A percentile compares a stretch with the other conserved stretches of the same genome.
Conservation (phyloP, 2,797 vertebrate genomes). For the Phoxinus dragarum region DNA sequence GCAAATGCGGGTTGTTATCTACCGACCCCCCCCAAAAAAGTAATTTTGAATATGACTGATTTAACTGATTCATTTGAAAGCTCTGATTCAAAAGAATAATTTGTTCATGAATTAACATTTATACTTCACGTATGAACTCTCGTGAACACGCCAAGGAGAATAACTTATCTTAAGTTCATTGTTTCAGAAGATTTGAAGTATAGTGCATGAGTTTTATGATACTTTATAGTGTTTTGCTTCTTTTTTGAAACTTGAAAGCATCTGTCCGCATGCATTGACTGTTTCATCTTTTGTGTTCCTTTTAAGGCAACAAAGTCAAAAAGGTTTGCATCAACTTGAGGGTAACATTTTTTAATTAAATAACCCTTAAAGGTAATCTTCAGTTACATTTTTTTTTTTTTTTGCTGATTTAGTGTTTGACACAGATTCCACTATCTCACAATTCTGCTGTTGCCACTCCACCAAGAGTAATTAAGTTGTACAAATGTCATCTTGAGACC, state of each 20-base stretch:
- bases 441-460: not conserved
- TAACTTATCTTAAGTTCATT: not conserved
- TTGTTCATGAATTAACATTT: not conserved
- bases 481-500: conserved; percentile 32
- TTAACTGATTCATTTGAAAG: not conserved
- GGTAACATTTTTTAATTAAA: not conserved
- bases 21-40: not conserved
- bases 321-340: not conserved
- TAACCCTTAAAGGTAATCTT: not conserved
- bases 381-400: not conserved
- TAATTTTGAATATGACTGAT: not conserved
- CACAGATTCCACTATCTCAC: conserved; percentile 3
- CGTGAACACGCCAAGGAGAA: not conserved
- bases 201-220: not conserved
- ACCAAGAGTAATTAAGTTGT: conserved; percentile 34
- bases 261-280: not conserved
- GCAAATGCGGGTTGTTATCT: not conserved
- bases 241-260: not conserved
- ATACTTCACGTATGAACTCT: not conserved
- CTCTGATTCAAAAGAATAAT: not conserved
- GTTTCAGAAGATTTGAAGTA: not conserved
- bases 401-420: not conserved
- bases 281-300: not conserved
- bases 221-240: not conserved
- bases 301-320: not conserved